phyloP scores from a whole-genome alignment of 2,888 invertebrate species.

The Yponomeuta evonymella region DNA sequence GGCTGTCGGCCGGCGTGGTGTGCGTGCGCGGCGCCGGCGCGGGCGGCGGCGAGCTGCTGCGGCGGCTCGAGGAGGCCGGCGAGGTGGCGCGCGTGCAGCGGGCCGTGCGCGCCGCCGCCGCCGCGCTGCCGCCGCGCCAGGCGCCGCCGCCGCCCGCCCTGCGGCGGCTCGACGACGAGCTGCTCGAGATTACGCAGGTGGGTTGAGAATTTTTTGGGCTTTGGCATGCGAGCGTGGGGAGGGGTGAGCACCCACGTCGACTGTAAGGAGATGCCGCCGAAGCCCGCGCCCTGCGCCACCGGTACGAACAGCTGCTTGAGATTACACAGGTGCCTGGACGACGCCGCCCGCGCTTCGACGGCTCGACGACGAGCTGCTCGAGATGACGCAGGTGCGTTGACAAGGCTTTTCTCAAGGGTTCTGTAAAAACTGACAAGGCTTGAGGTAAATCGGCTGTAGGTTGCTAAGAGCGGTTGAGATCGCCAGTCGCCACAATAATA shows the following conservation, averaged over 20 bases:
- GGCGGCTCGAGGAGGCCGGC: conserved; percentile 93
- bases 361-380: conserved; percentile 80
- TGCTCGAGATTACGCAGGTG: conserved; percentile 92
- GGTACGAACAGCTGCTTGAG: conserved; percentile 82
- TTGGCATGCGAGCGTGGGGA: neutral
- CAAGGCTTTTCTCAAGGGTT: too few species aligned
- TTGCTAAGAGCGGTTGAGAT: too few species aligned
- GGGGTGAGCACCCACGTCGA: conserved; percentile 16
- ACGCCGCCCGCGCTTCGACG: too few species aligned
- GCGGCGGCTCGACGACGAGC: conserved; percentile 84
- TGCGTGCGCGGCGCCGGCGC: conserved; percentile 93
- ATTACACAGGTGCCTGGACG: conserved; percentile 83
- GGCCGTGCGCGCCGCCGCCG: conserved; percentile 71
- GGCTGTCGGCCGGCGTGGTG: conserved; percentile 95
- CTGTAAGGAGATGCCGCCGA: too few species aligned
- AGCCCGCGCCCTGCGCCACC: too few species aligned
- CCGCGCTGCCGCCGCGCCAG: conserved; percentile 63
- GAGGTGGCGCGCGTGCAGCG: conserved; percentile 93
- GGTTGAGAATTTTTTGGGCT: neutral
- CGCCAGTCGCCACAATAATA: too few species aligned
- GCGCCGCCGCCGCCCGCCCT: conserved; percentile 81
- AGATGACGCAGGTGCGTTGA: conserved; percentile 84
- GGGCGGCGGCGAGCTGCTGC: conserved; percentile 85
- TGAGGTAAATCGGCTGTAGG: too few species aligned
- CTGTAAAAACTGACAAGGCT: too few species aligned